These are phyloP conservation scores for Mayetiola destructor DNA, from an alignment of 2,888 invertebrate genomes.

Conservation along the genomic window DNA sequence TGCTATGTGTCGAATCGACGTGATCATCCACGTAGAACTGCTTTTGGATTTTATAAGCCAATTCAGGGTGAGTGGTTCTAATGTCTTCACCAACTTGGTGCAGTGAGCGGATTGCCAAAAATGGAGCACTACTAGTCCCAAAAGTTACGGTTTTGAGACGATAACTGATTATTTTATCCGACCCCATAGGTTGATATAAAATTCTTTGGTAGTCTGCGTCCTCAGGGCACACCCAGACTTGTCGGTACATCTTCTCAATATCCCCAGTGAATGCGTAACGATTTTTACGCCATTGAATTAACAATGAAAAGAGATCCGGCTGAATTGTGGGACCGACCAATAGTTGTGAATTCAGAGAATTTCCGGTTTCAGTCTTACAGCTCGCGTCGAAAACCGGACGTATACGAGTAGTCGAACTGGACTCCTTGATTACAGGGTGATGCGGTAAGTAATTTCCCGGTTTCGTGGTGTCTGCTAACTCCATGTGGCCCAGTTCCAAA, in stretches of 20 bases:
- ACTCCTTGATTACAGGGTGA: slow-evolving; percentile 14
- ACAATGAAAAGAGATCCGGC: slow-evolving; percentile 20
- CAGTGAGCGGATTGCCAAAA: slow-evolving; percentile 20
- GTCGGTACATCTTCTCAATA: slow-evolving; percentile 24
- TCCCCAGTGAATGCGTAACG: slow-evolving; percentile 22
- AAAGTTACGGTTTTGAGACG: slow-evolving; percentile 21
- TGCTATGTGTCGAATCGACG: slow-evolving; percentile 18
- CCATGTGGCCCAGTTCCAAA: not conserved
- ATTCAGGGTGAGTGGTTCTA: slow-evolving; percentile 16
- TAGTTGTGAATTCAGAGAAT: slow-evolving; percentile 22
- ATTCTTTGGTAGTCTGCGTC: slow-evolving; percentile 21
- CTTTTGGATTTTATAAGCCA: slow-evolving; percentile 15
- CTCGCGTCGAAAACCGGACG: slow-evolving; percentile 18
- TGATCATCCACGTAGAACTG: slow-evolving; percentile 21
- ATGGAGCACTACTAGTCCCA: slow-evolving; percentile 21
- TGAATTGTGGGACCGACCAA: slow-evolving; percentile 23
- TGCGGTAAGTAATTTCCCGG: slow-evolving; percentile 10
- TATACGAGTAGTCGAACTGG: slow-evolving; percentile 15
- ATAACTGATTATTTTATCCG: slow-evolving; percentile 18
- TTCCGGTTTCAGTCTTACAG: slow-evolving; percentile 18
- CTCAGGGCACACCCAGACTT: slow-evolving; percentile 20
- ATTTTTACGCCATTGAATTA: slow-evolving; percentile 18
- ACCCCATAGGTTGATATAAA: slow-evolving; percentile 18
- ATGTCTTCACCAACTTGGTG: slow-evolving; percentile 18
- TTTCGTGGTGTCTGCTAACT: not conserved